Percentiles rank a stretch among this genome's conserved stretches.
Evolutionary conservation across 2,888 invertebrate species (phyloP).

Genomic region (Leucozona laternaria): DNA sequence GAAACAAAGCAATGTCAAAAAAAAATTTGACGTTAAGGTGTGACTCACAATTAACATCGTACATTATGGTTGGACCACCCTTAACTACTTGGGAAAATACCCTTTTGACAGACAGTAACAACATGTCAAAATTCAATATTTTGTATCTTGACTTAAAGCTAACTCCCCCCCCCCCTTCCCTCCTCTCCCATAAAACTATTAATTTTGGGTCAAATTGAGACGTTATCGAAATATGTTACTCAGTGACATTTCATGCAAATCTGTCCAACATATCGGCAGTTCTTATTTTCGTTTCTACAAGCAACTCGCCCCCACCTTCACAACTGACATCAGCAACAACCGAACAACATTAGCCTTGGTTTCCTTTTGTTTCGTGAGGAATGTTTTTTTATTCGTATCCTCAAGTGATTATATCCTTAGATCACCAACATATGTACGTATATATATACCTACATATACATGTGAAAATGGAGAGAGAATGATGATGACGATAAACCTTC

Average conservation of each 20-base stretch:
- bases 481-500: conserved; percentile 31
- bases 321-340: conserved; percentile 50
- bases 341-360: conserved; percentile 76
- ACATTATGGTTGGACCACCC: too few relatives aligned
- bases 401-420: conserved; percentile 71
- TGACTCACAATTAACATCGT: too few relatives aligned
- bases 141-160: too few relatives aligned
- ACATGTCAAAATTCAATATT: too few relatives aligned
- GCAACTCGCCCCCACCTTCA: conserved; percentile 31
- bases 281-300: conserved; percentile 8
- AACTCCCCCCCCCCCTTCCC: too few relatives aligned
- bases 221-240: too few relatives aligned
- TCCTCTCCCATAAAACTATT: too few relatives aligned
- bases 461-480: conserved; percentile 19
- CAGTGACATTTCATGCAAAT: background rate
- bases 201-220: too few relatives aligned
- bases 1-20: too few relatives aligned
- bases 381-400: conserved; percentile 53
- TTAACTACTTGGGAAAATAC: too few relatives aligned
- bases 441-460: background rate
- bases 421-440: conserved; percentile 3
- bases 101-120: too few relatives aligned
- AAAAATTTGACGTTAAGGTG: too few relatives aligned
- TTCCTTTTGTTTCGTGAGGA: conserved; percentile 61
- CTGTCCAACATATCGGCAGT: background rate